Base-by-base conservation (phyloP, 2,888 invertebrate species). In the Rotaria socialis region DNA sequence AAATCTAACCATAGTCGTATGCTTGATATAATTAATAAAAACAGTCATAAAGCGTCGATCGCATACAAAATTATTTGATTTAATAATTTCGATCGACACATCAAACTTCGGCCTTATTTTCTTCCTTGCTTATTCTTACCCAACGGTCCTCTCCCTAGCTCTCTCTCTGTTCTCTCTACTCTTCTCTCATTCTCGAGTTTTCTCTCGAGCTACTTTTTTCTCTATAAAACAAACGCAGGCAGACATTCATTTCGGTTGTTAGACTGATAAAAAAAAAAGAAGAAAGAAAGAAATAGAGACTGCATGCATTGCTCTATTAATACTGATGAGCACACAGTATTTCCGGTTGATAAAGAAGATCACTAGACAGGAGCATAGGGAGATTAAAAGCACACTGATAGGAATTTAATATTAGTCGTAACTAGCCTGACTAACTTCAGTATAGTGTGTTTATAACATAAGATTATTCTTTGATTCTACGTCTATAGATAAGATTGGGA, bases 221-320 rank as follows among this genome's bases (percentile, higher is more conserved):
- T 35, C 0, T 35, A 14, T 35, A 67, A 16, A 35, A 6, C 27
- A 35, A 35, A 27, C 67, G 27, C 35, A 16, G 6, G 35, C 4
- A 67, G 16, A 35, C 27, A 67, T 67, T 67, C 67, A 67, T 67
- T 67, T 35, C 35, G 67, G 35, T 67, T 67, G 67, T 67, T 67
- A 19, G 35, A 16, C 16, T n/a, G n/a, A n/a, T n/a, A n/a, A n/a
- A n/a, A n/a, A 67, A 24, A 24, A 19, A 67, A 35, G 24, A 67
- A 67, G 35, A 35, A 67, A 67, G 22, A 35, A 67, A 14, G 24
- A 67, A 67, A 27, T 35, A 67, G 35, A 35, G 35, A 0, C 2
- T 11, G 67, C 35, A 35, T 27, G 16, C 35, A 35, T 27, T 6
- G 35, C 11, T 35, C 35, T 35, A 67, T 35, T 67, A 35, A 35